Evolutionary conservation across 2,113 vertebrate genomes (phyloP).

Genomic region (Stictonetta naevosa): DNA sequence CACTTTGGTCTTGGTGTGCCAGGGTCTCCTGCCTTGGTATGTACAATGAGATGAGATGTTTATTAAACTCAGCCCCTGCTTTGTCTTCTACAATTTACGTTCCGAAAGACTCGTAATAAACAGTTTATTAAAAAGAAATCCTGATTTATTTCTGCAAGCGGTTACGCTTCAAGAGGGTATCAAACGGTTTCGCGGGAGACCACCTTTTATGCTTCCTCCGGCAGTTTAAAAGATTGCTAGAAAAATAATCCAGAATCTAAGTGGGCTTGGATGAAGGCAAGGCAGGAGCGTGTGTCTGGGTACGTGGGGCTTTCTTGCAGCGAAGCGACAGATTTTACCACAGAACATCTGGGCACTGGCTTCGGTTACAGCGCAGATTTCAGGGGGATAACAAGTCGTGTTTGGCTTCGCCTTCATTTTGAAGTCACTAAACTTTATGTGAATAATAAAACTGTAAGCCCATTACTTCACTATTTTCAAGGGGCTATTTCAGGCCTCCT

Average conservation of each 20-base stretch:
- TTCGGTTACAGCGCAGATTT: conserved; percentile 61
- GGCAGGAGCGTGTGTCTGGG: neutral
- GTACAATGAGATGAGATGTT: conserved; percentile 4
- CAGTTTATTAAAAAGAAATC: conserved; percentile 57
- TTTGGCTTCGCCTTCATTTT: conserved; percentile 45
- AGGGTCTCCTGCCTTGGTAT: neutral
- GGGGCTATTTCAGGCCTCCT: neutral
- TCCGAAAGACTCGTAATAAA: neutral
- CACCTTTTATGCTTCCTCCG: conserved; percentile 35
- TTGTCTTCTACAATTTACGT: neutral
- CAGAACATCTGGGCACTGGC: conserved; percentile 64
- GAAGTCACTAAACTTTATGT: conserved; percentile 41
- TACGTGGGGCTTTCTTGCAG: conserved; percentile 11
- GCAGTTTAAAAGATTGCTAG: conserved; percentile 45
- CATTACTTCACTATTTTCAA: conserved; percentile 49
- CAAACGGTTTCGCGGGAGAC: neutral
- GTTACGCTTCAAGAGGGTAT: conserved; percentile 23
- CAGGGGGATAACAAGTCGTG: conserved; percentile 45
- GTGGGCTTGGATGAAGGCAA: conserved; percentile 1
- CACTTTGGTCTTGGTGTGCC: neutral
- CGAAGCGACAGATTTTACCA: conserved; percentile 19
- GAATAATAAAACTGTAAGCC: conserved; percentile 41
- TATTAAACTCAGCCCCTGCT: conserved; percentile 26
- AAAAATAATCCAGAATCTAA: conserved; percentile 50
- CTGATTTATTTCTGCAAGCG: conserved; percentile 48